Evolutionary conservation across 2,113 vertebrate species (phyloP).

Genomic region (Candoia aspera): DNA sequence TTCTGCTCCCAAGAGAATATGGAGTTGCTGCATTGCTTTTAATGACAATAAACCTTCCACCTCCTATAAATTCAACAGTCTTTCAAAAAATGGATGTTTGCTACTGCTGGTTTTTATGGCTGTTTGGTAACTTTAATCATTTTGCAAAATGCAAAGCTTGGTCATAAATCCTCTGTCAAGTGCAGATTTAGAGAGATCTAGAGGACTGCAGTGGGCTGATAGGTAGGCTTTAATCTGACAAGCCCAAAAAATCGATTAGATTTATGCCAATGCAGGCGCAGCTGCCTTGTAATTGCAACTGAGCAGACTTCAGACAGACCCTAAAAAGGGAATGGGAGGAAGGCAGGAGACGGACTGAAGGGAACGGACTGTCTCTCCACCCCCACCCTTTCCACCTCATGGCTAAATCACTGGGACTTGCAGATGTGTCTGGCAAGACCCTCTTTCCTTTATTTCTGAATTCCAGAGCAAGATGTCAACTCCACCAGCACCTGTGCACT

Average conservation of each 20-base stretch:
- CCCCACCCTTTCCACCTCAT: background rate
- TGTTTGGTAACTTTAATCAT: slow-evolving; percentile 83
- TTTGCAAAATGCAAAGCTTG: slow-evolving; percentile 80
- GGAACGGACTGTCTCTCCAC: background rate
- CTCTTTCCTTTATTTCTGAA: too few relatives aligned
- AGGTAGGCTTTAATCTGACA: slow-evolving; percentile 81
- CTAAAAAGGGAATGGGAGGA: slow-evolving; percentile 38
- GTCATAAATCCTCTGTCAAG: slow-evolving; percentile 79
- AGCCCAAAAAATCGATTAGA: slow-evolving; percentile 77
- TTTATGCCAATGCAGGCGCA: slow-evolving; percentile 73
- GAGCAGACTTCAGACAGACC: slow-evolving; percentile 52
- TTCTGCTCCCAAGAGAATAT: slow-evolving; percentile 65
- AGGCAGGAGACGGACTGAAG: background rate
- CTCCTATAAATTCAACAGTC: slow-evolving; percentile 83
- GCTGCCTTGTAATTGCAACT: slow-evolving; percentile 77
- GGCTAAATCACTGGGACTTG: background rate
- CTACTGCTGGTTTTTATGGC: slow-evolving; percentile 81
- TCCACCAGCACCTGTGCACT: too few relatives aligned
- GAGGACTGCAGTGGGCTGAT: slow-evolving; percentile 78
- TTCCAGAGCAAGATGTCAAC: too few relatives aligned
- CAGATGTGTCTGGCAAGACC: background rate
- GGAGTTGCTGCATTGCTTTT: slow-evolving; percentile 75
- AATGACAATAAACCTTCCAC: slow-evolving; percentile 83
- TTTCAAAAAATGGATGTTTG: slow-evolving; percentile 75
- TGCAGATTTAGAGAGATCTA: slow-evolving; percentile 80